Evolutionary conservation across 2,797 vertebrate genomes (phyloP).

Genomic region (Silurus aristotelis): DNA sequence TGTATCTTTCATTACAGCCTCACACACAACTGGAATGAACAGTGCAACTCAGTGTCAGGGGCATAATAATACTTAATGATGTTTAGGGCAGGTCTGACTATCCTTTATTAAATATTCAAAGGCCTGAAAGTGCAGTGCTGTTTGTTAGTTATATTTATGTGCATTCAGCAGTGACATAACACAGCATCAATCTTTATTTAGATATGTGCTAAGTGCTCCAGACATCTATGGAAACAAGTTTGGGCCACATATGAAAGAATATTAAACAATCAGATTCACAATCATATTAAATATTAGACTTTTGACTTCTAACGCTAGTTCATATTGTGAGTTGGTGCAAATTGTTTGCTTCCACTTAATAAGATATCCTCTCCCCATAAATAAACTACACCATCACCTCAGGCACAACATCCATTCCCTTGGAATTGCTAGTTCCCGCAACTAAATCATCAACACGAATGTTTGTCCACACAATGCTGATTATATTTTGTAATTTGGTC

Average conservation of each 20-base stretch:
- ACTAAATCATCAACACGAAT: neutral
- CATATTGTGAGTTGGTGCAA: neutral
- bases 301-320: neutral
- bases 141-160: neutral
- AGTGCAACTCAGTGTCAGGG: neutral
- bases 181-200: neutral
- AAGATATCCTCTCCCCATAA: neutral
- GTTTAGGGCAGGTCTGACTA: neutral
- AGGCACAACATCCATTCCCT: neutral
- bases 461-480: neutral
- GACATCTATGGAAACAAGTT: neutral
- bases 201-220: neutral
- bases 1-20: neutral
- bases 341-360: neutral
- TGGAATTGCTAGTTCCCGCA: too few species aligned
- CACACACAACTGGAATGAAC: neutral
- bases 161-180: too few species aligned
- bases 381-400: neutral
- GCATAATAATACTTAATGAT: neutral
- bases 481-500: neutral
- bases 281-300: too few species aligned
- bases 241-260: neutral
- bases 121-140: neutral
- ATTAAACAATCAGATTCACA: neutral
- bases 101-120: slow-evolving; percentile 21